Evolutionary conservation across 2,113 vertebrate species (phyloP), one percentile per base, ranked within the genome.

Genomic region (Montifringilla adamsi): DNA sequence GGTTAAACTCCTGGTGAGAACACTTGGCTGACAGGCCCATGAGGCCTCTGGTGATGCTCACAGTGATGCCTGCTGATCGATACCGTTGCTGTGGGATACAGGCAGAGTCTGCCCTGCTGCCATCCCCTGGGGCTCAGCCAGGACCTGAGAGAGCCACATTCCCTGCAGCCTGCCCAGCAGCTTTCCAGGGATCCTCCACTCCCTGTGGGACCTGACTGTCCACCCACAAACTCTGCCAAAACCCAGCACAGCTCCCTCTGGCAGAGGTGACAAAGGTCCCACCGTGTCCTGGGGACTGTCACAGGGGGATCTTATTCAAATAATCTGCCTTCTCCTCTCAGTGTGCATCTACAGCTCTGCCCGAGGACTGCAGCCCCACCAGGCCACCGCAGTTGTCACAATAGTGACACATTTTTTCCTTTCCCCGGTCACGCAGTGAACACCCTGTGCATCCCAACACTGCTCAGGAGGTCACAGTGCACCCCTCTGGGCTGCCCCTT

Each of bases 161-260:
- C 70, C 67, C 84, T 5, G 11, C 87, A 76, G 76, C 47, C 74
- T 33, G 43, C 62, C 47, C 64, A 46, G 87, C 82, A 68, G 87
- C 81, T 85, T 87, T 89, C 89, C 93, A 94, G 63, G 82, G 93
- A 93, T 85, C 84, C 50, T 69, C 78, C 50, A 0, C 39, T 66
- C 91, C 89, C 66, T 4, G 28, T 30, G 62, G 93, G 89, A 92
- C 69, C 89, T 33, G 79, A 9, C 46, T 24, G 3, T 30, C 63
- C 59, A 3, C 56, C 60, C 87, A 33, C 1, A 17, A 63, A 13
- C 55, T 80, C 79, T 30, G 28, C 26, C 20, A 7, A 84, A 75
- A 44, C 13, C 58, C 93, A 21, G 73, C 7, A 3, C 47, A 33
- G 24, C 35, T 56, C 52, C 62, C 31, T 50, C 13, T 0, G 18